Evolutionary conservation across 2,113 vertebrate genomes (phyloP), one percentile per base, ranked within the genome.

Genomic region (Passer montanus): DNA sequence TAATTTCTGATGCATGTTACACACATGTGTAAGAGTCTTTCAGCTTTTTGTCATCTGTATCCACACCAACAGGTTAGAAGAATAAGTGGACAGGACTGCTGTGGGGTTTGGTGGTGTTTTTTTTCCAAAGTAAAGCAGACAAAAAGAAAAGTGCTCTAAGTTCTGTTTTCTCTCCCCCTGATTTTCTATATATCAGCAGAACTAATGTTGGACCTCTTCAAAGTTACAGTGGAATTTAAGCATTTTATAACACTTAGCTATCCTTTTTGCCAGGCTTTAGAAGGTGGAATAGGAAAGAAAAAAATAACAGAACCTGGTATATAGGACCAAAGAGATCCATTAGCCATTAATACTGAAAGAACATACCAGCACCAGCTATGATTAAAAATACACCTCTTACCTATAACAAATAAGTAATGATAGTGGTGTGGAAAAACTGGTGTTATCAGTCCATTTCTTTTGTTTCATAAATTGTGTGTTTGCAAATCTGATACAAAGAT

Each of bases 281-380:
- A 53, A 75, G 28, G 11, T 9, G 9, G 15, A 18, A 30, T 59
- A 43, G 8, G 27, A 58, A 66, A 66, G 15, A 23, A 49, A 50
- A 28, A 37, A 43, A 13, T 2, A n/a, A 6, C 6, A 3, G n/a
- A 43, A 82, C 7, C 7, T 68, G 10, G 1, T 43, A 2, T 44
- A 6, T 28, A 14, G 26, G 21, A 37, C 20, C 16, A 17, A 6
- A 43, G n/a, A 49, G 15, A 52, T 75, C 27, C 33, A 21, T 21
- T 66, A 46, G n/a, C 14, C 35, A 13, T 44, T 89, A 43, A 5
- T 35, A n/a, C 15, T 37, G 55, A 30, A 84, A 47, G 43, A 86
- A 44, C 16, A 13, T 14, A 35, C 5, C 28, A 43, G 23, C 20
- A 46, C 4, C 10, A 37, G 7, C 27, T 55, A 13, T 21, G 10